These are phyloP conservation scores for Villa cingulata DNA, from an alignment of 2,888 invertebrate species.

Conservation along the genomic window DNA sequence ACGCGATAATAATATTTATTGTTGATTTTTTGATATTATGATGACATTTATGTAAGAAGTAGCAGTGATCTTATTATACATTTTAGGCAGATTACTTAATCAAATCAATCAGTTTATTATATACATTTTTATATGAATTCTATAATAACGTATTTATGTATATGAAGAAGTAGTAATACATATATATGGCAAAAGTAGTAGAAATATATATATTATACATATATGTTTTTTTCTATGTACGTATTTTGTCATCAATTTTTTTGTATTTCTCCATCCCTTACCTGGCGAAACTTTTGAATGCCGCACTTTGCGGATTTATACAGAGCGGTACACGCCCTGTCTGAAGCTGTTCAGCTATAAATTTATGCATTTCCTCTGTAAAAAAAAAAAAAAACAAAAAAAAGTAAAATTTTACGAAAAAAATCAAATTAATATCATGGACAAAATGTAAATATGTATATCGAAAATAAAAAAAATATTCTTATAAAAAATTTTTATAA, in stretches of 20 bases:
- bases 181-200: too few relatives aligned
- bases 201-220: too few relatives aligned
- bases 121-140: too few relatives aligned
- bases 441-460: neutral
- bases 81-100: too few relatives aligned
- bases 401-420: neutral
- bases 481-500: too few relatives aligned
- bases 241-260: neutral
- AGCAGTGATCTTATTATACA: too few relatives aligned
- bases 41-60: too few relatives aligned
- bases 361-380: constrained; percentile 97
- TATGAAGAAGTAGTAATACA: too few relatives aligned
- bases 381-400: constrained; percentile 8
- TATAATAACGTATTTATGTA: too few relatives aligned
- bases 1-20: too few relatives aligned
- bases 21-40: too few relatives aligned
- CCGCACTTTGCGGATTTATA: constrained; percentile 99
- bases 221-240: neutral
- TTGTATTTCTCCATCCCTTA: constrained; percentile 49
- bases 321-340: constrained; percentile 94
- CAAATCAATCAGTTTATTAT: too few relatives aligned
- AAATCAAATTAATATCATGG: neutral
- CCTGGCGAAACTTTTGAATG: constrained; percentile 99
- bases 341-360: constrained; percentile 92
- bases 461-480: neutral